Evolutionary conservation across 2,797 vertebrate species (phyloP), one percentile per base, ranked within the genome.

Genomic region (Microtus obscurus): DNA sequence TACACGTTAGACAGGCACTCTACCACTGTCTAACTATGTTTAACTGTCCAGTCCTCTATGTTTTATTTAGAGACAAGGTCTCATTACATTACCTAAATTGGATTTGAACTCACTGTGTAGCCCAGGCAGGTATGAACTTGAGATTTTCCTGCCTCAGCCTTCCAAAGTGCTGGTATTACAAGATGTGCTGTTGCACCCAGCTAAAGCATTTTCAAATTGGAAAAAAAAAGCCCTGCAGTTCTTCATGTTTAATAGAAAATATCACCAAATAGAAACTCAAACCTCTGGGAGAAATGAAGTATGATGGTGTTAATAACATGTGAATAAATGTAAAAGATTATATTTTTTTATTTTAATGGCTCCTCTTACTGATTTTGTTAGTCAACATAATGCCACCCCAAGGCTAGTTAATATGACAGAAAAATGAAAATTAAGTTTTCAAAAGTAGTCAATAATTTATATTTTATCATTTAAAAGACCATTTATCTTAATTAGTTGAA

Each of bases 321-420:
- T 82, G n/a, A 21, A 16, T 37, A 86, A 74, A 73, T 21, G 5
- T 16, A 85, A 73, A 86, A 78, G 12, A 59, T 86, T 67, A 17
- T 71, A 61, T 73, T 83, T 82, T 63, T 76, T 23, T 37, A 61
- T 45, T 65, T 87, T 83, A 76, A 79, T 59, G 90, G 80, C 23
- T 91, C 34, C 92, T 82, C 67, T 23, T 88, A 78, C 82, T 91
- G 29, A 37, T 45, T 74, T 77, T 96, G 10, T 96, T 92, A 63
- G 79, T 92, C 82, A 93, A 63, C 27, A 78, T 87, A 81, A 87
- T 83, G 34, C 31, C 65, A 61, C 67, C 81, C 87, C 51, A 19
- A 82, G 45, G 69, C 27, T 81, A 51, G 25, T 34, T 56, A 77
- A 81, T 91, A 43, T 37, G 48, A 91, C 40, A 71, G 43, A 90